Base-by-base conservation (phyloP, 2,797 vertebrate species). In the Lepilemur septentrionalis region DNA sequence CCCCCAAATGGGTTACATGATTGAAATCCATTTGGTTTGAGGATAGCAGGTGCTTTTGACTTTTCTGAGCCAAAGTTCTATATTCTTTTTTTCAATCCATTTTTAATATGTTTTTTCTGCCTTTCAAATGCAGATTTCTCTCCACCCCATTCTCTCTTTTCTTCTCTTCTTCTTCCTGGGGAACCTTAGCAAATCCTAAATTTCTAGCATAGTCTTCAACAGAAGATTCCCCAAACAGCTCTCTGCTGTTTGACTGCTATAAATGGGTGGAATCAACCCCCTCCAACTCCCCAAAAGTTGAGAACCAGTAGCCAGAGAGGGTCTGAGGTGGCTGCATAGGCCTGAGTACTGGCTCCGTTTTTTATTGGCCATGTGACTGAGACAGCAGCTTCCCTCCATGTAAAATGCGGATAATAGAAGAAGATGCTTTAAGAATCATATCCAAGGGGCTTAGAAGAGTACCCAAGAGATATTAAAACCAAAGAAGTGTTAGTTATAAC, bases 1-100 rank as follows among this genome's bases (percentile, higher is more conserved):
- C n/a, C n/a, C 72, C 28, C 83, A 59, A 76, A 57, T 55, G 52
- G 63, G 35, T 20, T 88, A 6, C 46, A 78, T 72, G 72, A 55
- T 84, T 87, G 81, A 84, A 70, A 69, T 81, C 59, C 55, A 57
- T 17, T 96, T 83, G 67, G 25, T 72, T 32, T 72, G 65, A 94
- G 59, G 48, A 35, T 4, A 73, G 72, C 50, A 67, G 35, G 43
- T 85, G 65, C 10, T 50, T 93, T 72, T 28, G 20, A 8, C 50
- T 93, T 81, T 70, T 76, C 70, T 87, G 78, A 9, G 10, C 32
- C 59, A 35, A 48, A 57, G 12, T 81, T 91, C 11, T 55, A 5
- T 52, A 35, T 76, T 81, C 23, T 57, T 92, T 48, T 38, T 2
- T 15, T 15, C 57, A 91, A 50, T 20, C 22, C 13, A 46, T 28